Evolutionary conservation across 2,888 invertebrate species (phyloP), one percentile per base, ranked within the genome.

Genomic region (Megamerina dolium): DNA sequence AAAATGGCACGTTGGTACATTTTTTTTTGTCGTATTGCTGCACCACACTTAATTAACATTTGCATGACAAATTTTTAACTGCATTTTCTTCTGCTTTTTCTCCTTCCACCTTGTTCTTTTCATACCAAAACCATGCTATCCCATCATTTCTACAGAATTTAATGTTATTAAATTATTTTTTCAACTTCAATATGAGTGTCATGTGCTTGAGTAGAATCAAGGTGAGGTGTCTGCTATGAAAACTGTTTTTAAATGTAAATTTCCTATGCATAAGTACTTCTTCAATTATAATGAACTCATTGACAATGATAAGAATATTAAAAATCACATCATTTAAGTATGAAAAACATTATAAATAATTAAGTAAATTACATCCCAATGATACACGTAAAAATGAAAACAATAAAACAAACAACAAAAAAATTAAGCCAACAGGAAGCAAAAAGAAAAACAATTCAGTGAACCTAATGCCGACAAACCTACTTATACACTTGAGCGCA

Each of bases 31-130:
- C n/a, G n/a, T n/a, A n/a, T n/a, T n/a, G n/a, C n/a, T n/a, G n/a
- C 27, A 4, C 13, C 27, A 27, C 12, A 27, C 27, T 27, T 27
- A 27, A 27, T 27, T 27, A 27, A 27, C 27, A 27, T 20, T 21
- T 19, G 20, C 32, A 31, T 31, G 37, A 10, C 37, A 39, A 41
- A 40, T 37, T 40, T 43, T 45, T 48, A 48, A 43, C 40, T 27
- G 27, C 27, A n/a, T 27, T 27, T 27, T 5, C 13, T 5, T 3
- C 3, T 4, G n/a, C n/a, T n/a, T n/a, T n/a, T n/a, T n/a, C n/a
- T 27, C 13, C 13, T 27, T n/a, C n/a, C n/a, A n/a, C n/a, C n/a
- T n/a, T n/a, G n/a, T n/a, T n/a, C n/a, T n/a, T n/a, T n/a, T n/a
- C n/a, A n/a, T n/a, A n/a, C n/a, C n/a, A n/a, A n/a, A n/a, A n/a